phyloP scores from a whole-genome alignment of 1,140 invertebrate genomes.

The Hyles vespertilio region DNA sequence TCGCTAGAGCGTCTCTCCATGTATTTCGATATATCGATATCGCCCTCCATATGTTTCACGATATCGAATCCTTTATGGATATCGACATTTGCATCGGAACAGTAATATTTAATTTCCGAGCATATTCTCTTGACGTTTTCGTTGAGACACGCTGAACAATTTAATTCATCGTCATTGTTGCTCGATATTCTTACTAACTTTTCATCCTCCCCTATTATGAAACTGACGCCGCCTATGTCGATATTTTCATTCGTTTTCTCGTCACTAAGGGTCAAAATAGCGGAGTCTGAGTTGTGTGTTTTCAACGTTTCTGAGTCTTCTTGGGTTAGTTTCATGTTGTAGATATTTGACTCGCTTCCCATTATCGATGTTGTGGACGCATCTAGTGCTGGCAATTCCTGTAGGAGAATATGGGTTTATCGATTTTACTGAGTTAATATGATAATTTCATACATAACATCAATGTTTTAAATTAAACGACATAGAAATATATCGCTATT shows the following conservation, averaged over 20 bases:
- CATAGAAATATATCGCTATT: too few relatives aligned
- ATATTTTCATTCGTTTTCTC: neutral
- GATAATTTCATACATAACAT: too few relatives aligned
- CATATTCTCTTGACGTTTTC: constrained; percentile 58
- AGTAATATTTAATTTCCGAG: constrained; percentile 52
- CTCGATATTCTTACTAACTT: constrained; percentile 53
- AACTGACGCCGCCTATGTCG: constrained; percentile 33
- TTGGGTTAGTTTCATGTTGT: constrained; percentile 50
- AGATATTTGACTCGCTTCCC: constrained; percentile 69
- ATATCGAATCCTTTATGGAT: constrained; percentile 32
- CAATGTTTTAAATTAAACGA: too few relatives aligned
- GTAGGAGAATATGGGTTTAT: constrained; percentile 19
- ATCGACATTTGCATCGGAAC: constrained; percentile 24
- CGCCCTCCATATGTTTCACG: constrained; percentile 27
- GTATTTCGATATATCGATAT: constrained; percentile 55
- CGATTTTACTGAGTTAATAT: neutral
- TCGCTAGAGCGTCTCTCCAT: constrained; percentile 40
- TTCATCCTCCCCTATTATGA: constrained; percentile 50
- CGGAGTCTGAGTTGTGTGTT: constrained; percentile 66
- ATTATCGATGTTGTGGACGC: constrained; percentile 67
- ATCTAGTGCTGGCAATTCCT: constrained; percentile 49
- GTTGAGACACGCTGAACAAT: constrained; percentile 28
- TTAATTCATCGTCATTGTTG: constrained; percentile 53
- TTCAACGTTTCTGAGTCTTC: constrained; percentile 37
- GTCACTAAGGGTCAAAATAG: constrained; percentile 41